Conservation (phyloP, 2,113 vertebrate genomes). For the Semicossyphus pulcher region DNA sequence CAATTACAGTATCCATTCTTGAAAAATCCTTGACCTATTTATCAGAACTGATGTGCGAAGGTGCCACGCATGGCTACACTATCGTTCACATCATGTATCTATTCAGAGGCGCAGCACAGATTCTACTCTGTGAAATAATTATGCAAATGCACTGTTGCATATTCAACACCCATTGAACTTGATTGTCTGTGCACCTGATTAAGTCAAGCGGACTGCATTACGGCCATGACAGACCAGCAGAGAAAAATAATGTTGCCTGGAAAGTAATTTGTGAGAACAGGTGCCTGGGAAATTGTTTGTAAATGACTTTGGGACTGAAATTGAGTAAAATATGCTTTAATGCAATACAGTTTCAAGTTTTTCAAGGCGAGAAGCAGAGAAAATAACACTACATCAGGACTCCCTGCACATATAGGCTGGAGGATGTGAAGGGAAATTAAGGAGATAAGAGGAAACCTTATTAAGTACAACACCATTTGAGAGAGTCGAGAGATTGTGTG, state of each 20-base stretch:
- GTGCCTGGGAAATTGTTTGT: conserved; percentile 32
- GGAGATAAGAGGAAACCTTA: conserved; percentile 51
- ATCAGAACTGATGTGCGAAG: conserved; percentile 29
- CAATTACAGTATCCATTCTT: background rate
- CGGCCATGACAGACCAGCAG: conserved; percentile 34
- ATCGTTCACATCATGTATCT: conserved; percentile 36
- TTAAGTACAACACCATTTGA: conserved; percentile 50
- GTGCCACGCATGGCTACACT: conserved; percentile 22
- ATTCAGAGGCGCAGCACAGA: conserved; percentile 40
- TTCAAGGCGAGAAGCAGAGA: background rate
- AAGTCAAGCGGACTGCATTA: conserved; percentile 19
- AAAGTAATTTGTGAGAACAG: conserved; percentile 37
- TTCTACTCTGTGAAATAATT: conserved; percentile 57
- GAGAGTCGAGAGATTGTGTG: conserved; percentile 24
- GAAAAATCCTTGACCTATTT: conserved; percentile 25
- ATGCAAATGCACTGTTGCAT: conserved; percentile 61
- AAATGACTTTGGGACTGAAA: conserved; percentile 28
- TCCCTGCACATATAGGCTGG: conserved; percentile 9
- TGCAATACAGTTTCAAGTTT: background rate
- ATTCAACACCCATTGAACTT: conserved; percentile 55
- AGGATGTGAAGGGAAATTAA: conserved; percentile 46
- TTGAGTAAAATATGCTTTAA: conserved; percentile 19
- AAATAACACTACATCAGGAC: conserved; percentile 19
- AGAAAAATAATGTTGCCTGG: conserved; percentile 9
- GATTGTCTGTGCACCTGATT: conserved; percentile 44